Evolutionary conservation across 2,797 vertebrate genomes (phyloP), one percentile per base, ranked within the genome.

Genomic region (Scleropages formosus): DNA sequence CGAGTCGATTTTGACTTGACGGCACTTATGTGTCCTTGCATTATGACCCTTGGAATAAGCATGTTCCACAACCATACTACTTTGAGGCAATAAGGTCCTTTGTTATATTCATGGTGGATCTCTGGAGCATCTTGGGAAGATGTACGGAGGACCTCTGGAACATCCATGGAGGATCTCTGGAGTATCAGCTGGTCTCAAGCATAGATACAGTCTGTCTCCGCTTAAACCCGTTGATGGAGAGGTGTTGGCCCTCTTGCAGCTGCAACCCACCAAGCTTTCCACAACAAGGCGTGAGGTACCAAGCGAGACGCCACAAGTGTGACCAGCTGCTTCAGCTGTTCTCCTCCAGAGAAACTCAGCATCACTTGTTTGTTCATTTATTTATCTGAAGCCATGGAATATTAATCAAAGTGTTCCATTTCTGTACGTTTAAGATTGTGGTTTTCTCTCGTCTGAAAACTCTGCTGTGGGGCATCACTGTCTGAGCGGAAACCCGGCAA

Each of bases 341-440:
- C 53, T 20, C 74, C 49, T 4, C 24, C 63, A 15, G 26, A 26
- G 51, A n/a, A 6, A 27, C 7, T 71, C 7, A 4, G 18, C 13
- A 64, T 81, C 67, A 82, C 67, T 81, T 77, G 76, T 82, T 85
- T 51, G 78, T 78, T 74, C 24, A 66, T 78, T 80, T 81, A 80
- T 82, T 80, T 81, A 80, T 82, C 80, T 80, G 13, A 47, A 61
- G 64, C 75, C 56, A 13, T 78, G 7, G 44, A 82, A 77, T 82
- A 86, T 87, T 80, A 73, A 84, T 82, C 72, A 79, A 78, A 82
- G 71, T 71, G 27, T 64, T 78, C 47, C 68, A 75, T 58, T 75
- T 78, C 53, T 73, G 60, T 72, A 27, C 78, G 56, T 72, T 75
- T 0, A 64, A 72, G 74, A 76, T 68, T 27, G 64, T 66, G 73